A percentile compares a stretch with the other conserved stretches of the same genome.
phyloP scores from a whole-genome alignment of 2,888 invertebrate species.

The Deilephila porcellus region DNA sequence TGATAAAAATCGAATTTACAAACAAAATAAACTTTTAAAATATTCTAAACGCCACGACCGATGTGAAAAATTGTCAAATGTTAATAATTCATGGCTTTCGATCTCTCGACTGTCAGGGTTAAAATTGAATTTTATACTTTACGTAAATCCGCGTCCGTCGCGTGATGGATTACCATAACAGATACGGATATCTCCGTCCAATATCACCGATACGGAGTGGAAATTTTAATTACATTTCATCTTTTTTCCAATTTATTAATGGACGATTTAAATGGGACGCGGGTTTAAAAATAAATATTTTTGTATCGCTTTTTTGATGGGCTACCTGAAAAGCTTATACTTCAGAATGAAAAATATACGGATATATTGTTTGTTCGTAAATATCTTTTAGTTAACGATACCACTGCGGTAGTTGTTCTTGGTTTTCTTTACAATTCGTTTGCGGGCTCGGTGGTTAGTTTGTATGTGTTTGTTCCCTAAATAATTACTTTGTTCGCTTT shows the following conservation, averaged over 20 bases:
- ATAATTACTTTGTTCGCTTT: too few species aligned
- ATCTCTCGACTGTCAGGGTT: conserved; percentile 45
- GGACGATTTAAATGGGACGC: not conserved
- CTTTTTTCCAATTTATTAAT: conserved; percentile 22
- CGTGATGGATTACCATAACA: conserved; percentile 47
- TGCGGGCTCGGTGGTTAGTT: too few species aligned
- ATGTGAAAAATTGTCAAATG: conserved; percentile 37
- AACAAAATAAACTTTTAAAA: not conserved
- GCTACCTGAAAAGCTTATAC: not conserved
- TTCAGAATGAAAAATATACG: not conserved
- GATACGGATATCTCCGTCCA: not conserved
- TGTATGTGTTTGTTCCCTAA: too few species aligned
- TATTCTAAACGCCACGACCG: not conserved
- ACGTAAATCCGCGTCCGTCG: conserved; percentile 46
- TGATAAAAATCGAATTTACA: not conserved
- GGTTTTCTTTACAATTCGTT: too few species aligned
- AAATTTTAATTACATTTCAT: conserved; percentile 4
- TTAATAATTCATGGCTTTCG: conserved; percentile 33
- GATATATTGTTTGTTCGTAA: too few species aligned
- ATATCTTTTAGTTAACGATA: too few species aligned
- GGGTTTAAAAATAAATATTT: not conserved
- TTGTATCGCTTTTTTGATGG: not conserved
- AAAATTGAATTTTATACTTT: conserved; percentile 54
- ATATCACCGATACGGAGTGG: not conserved
- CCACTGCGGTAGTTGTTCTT: too few species aligned